A percentile compares a stretch with the other conserved stretches of the same genome.
Conservation (phyloP, 2,888 invertebrate genomes). For the Ecliptopera silaceata region DNA sequence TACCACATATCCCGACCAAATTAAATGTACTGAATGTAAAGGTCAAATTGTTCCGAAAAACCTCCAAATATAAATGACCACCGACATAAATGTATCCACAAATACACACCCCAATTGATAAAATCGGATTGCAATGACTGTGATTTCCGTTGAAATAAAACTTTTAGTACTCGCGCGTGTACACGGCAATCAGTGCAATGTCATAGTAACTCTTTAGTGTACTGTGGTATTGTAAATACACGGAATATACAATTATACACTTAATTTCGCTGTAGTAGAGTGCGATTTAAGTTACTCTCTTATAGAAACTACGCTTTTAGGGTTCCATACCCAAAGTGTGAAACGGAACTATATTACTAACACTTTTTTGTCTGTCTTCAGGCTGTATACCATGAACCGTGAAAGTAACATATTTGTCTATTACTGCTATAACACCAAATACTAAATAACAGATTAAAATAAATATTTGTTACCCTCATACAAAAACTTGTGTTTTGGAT, state of each 20-base stretch:
- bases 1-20: not conserved
- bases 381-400: no score
- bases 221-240: constrained; percentile 18
- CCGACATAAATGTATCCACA: constrained; percentile 21
- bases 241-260: constrained; percentile 2
- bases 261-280: no score
- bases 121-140: constrained; percentile 30
- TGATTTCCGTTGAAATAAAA: constrained; percentile 30
- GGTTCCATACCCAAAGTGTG: no score
- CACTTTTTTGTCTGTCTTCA: no score
- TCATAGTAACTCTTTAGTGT: constrained; percentile 6
- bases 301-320: no score
- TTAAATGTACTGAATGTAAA: not conserved
- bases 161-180: constrained; percentile 25
- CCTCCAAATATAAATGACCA: constrained; percentile 12
- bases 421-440: no score
- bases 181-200: constrained; percentile 51
- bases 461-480: not conserved
- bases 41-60: not conserved
- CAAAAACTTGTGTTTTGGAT: no score
- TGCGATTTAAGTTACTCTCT: no score
- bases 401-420: no score
- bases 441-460: no score
- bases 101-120: constrained; percentile 26
- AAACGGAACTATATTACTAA: no score